These are phyloP conservation scores for Dallia pectoralis DNA, from an alignment of 2,797 vertebrate species.

Conservation along the genomic window DNA sequence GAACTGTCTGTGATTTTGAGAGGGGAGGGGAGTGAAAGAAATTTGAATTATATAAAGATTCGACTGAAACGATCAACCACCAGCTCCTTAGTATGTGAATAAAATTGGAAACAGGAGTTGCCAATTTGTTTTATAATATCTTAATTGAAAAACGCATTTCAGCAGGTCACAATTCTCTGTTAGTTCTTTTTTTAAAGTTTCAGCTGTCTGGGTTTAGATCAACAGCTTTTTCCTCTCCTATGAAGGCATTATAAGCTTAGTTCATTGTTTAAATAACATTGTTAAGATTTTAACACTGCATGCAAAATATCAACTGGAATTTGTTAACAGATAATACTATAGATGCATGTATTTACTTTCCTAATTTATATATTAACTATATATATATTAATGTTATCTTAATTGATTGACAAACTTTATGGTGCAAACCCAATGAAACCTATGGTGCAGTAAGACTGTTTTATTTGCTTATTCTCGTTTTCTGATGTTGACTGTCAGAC, in stretches of 20 bases:
- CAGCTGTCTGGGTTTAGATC: slow-evolving; percentile 52
- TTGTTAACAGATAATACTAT: slow-evolving; percentile 32
- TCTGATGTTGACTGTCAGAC: slow-evolving; percentile 64
- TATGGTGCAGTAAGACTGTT: slow-evolving; percentile 29
- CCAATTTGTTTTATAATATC: slow-evolving; percentile 59
- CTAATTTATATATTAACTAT: slow-evolving; percentile 43
- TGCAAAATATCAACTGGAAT: slow-evolving; percentile 47
- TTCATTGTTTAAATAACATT: slow-evolving; percentile 36
- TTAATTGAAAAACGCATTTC: slow-evolving; percentile 39
- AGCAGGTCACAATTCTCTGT: slow-evolving; percentile 55
- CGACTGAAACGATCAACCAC: slow-evolving; percentile 61
- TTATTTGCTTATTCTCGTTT: slow-evolving; percentile 38
- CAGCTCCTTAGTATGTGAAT: slow-evolving; percentile 75
- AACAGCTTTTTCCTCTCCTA: slow-evolving; percentile 22
- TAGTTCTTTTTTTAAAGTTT: slow-evolving; percentile 43
- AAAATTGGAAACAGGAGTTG: slow-evolving; percentile 64
- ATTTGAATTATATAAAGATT: slow-evolving; percentile 50
- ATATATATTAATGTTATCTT: slow-evolving; percentile 36
- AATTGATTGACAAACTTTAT: slow-evolving; percentile 34
- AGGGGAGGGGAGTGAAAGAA: slow-evolving; percentile 32
- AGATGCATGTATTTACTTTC: slow-evolving; percentile 52
- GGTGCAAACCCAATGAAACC: slow-evolving; percentile 9
- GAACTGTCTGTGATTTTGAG: slow-evolving; percentile 57
- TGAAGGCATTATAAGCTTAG: slow-evolving; percentile 37
- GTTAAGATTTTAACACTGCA: slow-evolving; percentile 57